Percentiles rank a stretch among this genome's conserved stretches.
These are phyloP conservation scores for Scolanthus callimorphus DNA, from an alignment of 92 coral and sea anemone genomes.

Conservation along the genomic window DNA sequence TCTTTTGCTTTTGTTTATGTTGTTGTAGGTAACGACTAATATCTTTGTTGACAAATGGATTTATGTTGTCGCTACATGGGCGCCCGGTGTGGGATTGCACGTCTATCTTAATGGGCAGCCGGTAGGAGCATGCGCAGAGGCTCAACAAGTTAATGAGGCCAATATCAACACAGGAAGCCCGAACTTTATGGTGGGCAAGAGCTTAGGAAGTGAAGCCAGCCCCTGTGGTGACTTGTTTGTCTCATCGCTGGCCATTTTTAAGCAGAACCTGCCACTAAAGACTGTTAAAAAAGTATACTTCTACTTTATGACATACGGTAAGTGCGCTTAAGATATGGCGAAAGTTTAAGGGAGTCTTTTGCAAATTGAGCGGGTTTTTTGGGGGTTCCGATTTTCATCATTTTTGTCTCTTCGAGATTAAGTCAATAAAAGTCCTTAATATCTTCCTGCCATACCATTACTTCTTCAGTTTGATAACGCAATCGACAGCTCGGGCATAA, in stretches of 20 bases:
- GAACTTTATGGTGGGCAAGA: conserved; percentile 81
- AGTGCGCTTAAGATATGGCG: too few relatives aligned
- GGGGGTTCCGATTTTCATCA: too few relatives aligned
- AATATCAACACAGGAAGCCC: conserved; percentile 44
- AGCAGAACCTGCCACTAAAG: conserved; percentile 46
- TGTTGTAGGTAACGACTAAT: conserved; percentile 57
- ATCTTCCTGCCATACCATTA: too few relatives aligned
- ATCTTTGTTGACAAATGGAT: conserved; percentile 62
- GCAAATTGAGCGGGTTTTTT: too few relatives aligned
- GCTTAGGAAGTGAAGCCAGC: conserved; percentile 47
- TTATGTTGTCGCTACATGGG: conserved; percentile 84
- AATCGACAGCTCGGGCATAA: too few relatives aligned
- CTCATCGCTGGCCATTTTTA: conserved; percentile 88
- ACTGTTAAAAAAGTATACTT: conserved; percentile 53
- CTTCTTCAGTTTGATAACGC: too few relatives aligned
- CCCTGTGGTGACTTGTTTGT: conserved; percentile 75
- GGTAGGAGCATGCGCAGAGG: conserved; percentile 16
- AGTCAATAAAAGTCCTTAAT: too few relatives aligned
- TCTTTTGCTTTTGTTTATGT: too few relatives aligned
- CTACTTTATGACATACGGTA: too few relatives aligned
- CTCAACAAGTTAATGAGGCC: conserved; percentile 40
- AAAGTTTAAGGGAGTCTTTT: too few relatives aligned
- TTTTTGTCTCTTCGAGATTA: too few relatives aligned
- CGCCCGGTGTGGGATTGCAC: conserved; percentile 54
- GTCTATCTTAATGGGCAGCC: conserved; percentile 58